Evolutionary conservation across 2,113 vertebrate genomes (phyloP), one percentile per base, ranked within the genome.

Genomic region (Mystacornis crossleyi): DNA sequence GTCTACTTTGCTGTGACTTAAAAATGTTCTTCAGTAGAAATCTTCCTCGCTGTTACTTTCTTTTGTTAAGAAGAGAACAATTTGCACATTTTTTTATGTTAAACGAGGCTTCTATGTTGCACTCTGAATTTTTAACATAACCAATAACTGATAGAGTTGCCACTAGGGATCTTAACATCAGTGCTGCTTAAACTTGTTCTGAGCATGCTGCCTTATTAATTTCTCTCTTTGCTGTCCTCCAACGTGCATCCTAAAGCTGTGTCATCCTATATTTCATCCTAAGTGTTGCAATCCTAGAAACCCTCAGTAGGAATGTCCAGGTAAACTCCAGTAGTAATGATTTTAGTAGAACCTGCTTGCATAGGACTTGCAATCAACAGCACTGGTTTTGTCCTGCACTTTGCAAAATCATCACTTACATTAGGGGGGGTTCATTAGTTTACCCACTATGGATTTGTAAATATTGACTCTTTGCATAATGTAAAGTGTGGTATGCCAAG

Each of bases 51-150:
- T 97, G 91, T 98, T 98, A 95, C 93, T 98, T 98, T 96, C 95
- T 97, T 97, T 98, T 97, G 85, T 96, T 97, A 97, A 95, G 96
- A 93, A 97, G 98, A 98, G 98, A 99, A 98, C 98, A 98, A 98
- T 99, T 99, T 99, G 99, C 99, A 99, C 99, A 98, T 98, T 90
- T 96, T 97, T 98, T 98, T 95, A 98, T 97, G 97, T 98, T 98
- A 93, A 98, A 97, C 93, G 90, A 98, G 93, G 98, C 98, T 98
- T 98, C 97, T 98, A 95, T 97, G 98, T 99, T 99, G 98, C 99
- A 98, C 98, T 98, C 93, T 93, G 93, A 98, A 93, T 98, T 97
- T 98, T 98, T 96, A 96, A 98, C 97, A 94, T 98, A 92, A 93
- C 98, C 97, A 95, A 97, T 90, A 94, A 94, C 69, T 81, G 86